Base-by-base conservation (phyloP, 1,140 invertebrate genomes). In the Drosophila elegans region DNA sequence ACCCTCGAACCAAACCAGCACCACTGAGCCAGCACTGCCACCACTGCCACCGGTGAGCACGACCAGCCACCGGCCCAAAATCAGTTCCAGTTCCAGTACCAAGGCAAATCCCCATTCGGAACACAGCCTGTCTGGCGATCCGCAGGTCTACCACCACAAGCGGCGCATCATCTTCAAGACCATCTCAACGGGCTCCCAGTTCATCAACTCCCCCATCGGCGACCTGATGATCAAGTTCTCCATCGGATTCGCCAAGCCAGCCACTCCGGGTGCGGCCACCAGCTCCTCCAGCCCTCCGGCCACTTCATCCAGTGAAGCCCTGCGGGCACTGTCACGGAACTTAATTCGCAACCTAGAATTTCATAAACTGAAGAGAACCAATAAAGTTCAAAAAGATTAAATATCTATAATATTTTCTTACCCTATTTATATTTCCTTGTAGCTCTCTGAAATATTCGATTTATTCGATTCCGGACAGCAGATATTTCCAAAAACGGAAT, bases 181-280 rank as follows among this genome's bases (percentile, higher is more conserved):
- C 0, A 90, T 91, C n/a, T 90, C 89, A 4, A 86, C 89, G 0
- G 82, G 85, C 1, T 91, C 90, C 0, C 90, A 91, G 49, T 88
- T 90, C 36, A 66, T 91, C 3, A 86, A 83, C 41, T 90, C 90
- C 6, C 90, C 90, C 16, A 74, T 91, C 42, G 90, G 90, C 0
- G 90, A 91, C 55, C 74, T 91, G 0, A 90, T 91, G 82, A 88
- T 91, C 1, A 91, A 91, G 48, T 91, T 91, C 48, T 91, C 90
- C 9, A 90, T 91, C 4, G 89, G 89, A 9, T 90, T 78, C 32
- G 89, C 89, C 39, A 91, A 86, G 45, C 80, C 89, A 38, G 38
- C 56, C 0, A 16, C 41, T 29, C 39, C 59, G 6, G 11, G 16
- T 5, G 29, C 16, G 1, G 52, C 12, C 0, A 29, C n/a, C n/a